Evolutionary conservation across 2,888 invertebrate genomes (phyloP), one percentile per base, ranked within the genome.

Genomic region (Rhamnusium bicolor): DNA sequence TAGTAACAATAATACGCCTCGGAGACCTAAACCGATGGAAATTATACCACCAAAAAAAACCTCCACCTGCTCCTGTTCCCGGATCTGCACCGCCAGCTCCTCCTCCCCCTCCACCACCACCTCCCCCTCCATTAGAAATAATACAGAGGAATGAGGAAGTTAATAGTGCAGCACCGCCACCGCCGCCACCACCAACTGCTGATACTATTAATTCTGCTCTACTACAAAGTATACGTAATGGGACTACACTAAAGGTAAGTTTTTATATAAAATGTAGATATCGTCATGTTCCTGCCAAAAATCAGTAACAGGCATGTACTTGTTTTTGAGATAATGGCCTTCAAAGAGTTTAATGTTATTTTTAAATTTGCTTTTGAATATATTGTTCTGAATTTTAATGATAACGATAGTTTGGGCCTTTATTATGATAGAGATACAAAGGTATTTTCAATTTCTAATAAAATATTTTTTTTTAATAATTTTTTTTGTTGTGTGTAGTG

Each of bases 161-260:
- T 6, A 21, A 18, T 7, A 53, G 19, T 40, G 8, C 49, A 10
- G 61, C 46, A 8, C 75, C 81, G 1, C 79, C 83, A 12, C 83
- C 85, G 14, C 81, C 83, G 18, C 79, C 83, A 27, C 80, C 83
- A 6, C 77, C 81, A 6, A 75, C 79, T 19, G 71, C 75, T 46
- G 73, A 89, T 6, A 94, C 94, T 87, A 85, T 91, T 2, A 90
- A 92, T 70, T 90, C 93, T 67, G 94, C 93, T 61, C 92, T 98
- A 58, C 92, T 98, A 93, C 94, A 96, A 82, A 94, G 95, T 84
- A 98, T 98, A 83, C 91, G 95, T 80, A 96, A 96, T 60, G 93
- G 92, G 78, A 92, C 92, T 67, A 89, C 91, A 12, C 90, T 97
- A 60, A 94, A 92, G 91, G 96, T 95, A 71, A 77, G 70, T 66